Evolutionary conservation across 2,113 vertebrate genomes (phyloP), one percentile per base, ranked within the genome.

Genomic region (Benthochromis sp.): DNA sequence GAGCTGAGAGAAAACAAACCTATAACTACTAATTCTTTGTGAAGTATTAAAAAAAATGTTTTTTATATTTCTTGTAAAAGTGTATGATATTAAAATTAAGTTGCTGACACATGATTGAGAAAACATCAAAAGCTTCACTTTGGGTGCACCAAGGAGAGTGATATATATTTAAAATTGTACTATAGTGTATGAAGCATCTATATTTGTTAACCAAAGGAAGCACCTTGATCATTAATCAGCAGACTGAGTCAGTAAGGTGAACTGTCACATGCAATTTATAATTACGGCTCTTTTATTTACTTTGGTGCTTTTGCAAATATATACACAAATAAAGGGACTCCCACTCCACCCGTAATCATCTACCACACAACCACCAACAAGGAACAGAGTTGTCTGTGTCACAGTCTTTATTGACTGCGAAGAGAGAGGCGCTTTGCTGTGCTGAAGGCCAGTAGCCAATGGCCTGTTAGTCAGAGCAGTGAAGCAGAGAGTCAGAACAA

Each of bases 401-500:
- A 21, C 73, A 1, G 47, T 89, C 88, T 86, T 88, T 89, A 90
- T 89, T 90, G 86, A 89, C 63, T 86, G 90, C 85, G 86, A 36
- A 92, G 82, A 84, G 81, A 63, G 80, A 21, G 78, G 80, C 54
- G 78, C 84, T 88, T 38, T 61, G 90, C 84, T 84, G 80, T 6
- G 66, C 82, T 89, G 63, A 81, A 83, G 91, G 87, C 84, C 27
- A 34, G 81, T 85, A 86, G 92, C 84, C 84, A 61, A 85, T 52
- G 86, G 91, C 90, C 92, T 91, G 91, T 94, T 92, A 92, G 88
- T 80, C 86, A 34, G 93, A 83, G 93, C 90, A 94, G 63, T 45
- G 91, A 87, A 94, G 93, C 94, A 94, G 84, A 90, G 90, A 94
- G 90, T 93, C 90, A 89, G 92, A 93, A 94, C 91, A 91, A 93